Conservation (phyloP, 2,888 invertebrate species). For the Oasisia sp. region DNA sequence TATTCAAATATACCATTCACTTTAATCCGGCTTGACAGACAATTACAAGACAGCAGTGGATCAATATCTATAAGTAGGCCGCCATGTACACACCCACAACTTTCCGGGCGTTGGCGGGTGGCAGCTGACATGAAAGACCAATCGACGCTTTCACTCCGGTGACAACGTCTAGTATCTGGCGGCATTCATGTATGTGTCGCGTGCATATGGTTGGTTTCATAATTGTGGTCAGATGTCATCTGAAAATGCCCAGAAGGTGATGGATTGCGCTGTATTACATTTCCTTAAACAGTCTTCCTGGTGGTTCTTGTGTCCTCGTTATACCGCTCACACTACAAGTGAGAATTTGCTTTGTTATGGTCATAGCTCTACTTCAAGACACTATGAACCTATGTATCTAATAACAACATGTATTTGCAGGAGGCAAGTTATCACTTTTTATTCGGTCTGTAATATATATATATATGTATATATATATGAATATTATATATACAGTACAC, state of each 20-base stretch:
- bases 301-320: not conserved
- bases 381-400: not conserved
- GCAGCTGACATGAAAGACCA: not conserved
- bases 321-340: not conserved
- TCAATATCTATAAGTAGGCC: not conserved
- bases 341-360: not conserved
- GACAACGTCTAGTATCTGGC: not conserved
- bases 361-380: not conserved
- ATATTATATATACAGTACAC: too few relatives aligned
- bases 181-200: not conserved
- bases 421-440: too few relatives aligned
- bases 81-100: not conserved
- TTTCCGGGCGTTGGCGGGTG: not conserved
- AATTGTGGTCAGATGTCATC: not conserved
- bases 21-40: not conserved
- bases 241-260: not conserved
- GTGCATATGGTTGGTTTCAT: not conserved
- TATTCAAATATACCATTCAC: not conserved
- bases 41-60: not conserved
- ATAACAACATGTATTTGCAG: too few relatives aligned
- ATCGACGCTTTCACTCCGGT: not conserved
- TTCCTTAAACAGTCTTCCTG: not conserved
- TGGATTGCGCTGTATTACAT: not conserved
- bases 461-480: too few relatives aligned
- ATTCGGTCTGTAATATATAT: too few relatives aligned